Evolutionary conservation across 2,797 vertebrate genomes (phyloP).

Genomic region (Poliocrania exsul): DNA sequence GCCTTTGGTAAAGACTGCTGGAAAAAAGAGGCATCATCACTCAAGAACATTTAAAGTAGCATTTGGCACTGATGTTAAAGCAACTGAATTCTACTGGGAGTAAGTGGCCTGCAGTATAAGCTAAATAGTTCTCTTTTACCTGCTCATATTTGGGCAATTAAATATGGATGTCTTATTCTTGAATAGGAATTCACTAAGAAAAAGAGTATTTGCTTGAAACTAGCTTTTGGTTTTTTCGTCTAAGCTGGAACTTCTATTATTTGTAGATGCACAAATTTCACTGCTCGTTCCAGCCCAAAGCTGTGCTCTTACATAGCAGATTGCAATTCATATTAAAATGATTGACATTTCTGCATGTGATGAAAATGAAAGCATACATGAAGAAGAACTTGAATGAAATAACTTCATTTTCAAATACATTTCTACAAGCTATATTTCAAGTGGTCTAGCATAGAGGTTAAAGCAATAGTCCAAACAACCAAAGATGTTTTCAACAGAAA

Average conservation of each 20-base stretch:
- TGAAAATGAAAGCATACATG: background rate
- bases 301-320: background rate
- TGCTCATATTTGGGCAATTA: background rate
- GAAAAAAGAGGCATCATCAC: background rate
- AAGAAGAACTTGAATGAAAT: background rate
- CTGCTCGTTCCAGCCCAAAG: background rate
- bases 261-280: background rate
- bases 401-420: background rate
- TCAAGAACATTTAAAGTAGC: background rate
- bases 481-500: background rate
- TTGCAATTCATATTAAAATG: background rate
- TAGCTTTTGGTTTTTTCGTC: background rate
- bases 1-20: background rate
- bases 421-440: background rate
- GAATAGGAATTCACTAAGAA: background rate
- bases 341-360: background rate
- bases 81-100: background rate
- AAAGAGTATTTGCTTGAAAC: background rate
- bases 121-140: background rate
- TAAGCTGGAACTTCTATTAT: background rate
- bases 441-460: rapidly evolving
- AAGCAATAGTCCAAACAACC: background rate
- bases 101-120: background rate
- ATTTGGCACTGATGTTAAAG: background rate
- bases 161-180: background rate